A percentile compares a stretch with the other conserved stretches of the same genome.
Evolutionary conservation across 2,113 vertebrate species (phyloP).

Genomic region (Gambusia holbrooki): DNA sequence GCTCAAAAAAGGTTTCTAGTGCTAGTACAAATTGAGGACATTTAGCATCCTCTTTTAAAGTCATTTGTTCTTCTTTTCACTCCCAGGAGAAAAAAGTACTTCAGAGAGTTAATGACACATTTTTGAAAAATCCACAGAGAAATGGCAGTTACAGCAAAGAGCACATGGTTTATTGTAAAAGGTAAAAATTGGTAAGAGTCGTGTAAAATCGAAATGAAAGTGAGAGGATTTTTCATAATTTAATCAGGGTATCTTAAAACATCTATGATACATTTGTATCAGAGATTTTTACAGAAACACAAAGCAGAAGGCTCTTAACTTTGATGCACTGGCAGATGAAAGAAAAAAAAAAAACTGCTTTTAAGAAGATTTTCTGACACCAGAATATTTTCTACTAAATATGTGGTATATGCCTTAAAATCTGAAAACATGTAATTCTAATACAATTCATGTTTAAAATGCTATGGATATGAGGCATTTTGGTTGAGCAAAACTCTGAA

Average conservation of each 20-base stretch:
- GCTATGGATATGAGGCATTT: constrained; percentile 9
- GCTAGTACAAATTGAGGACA: constrained; percentile 1
- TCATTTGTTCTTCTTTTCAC: background rate
- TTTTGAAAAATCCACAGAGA: background rate
- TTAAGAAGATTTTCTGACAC: background rate
- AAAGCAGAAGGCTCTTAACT: background rate
- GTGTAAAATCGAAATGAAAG: background rate
- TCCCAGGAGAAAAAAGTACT: background rate
- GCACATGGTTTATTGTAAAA: background rate
- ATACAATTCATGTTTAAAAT: background rate
- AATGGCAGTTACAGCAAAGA: background rate
- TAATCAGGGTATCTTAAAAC: background rate
- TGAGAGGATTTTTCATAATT: background rate
- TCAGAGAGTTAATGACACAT: background rate
- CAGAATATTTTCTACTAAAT: background rate
- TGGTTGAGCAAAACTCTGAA: constrained; percentile 9
- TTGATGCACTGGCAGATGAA: background rate
- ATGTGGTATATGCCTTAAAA: background rate
- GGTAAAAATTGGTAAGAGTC: background rate
- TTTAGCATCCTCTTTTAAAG: background rate
- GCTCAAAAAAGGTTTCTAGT: background rate
- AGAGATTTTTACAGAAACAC: background rate
- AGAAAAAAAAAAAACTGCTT: background rate
- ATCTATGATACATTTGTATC: background rate
- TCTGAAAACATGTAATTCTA: background rate